Base-by-base conservation (phyloP, 2,113 vertebrate species). In the Leucosticte australis region DNA sequence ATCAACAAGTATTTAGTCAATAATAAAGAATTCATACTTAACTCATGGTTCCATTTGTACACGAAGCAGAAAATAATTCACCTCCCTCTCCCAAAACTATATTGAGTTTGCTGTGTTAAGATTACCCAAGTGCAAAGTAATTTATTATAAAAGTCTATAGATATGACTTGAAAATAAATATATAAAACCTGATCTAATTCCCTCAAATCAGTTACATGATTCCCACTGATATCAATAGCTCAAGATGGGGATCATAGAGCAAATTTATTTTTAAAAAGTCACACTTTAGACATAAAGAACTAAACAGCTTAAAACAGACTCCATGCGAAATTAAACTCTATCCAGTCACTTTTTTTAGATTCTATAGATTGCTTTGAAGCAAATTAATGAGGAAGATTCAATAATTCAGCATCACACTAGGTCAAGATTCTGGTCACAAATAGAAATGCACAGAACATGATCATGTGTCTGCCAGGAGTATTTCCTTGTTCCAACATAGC, bases 401-500 rank as follows among this genome's bases (percentile, higher is more conserved):
- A 86, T 94, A 97, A 97, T 76, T 94, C 80, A 96, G 82, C 57
- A 97, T 80, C 90, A 94, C 35, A 65, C 80, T 83, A 93, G 91
- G 82, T 74, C 73, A 97, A 96, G 67, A 96, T 94, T 95, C 91
- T 85, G 59, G n/a, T 89, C 73, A 92, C 60, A 97, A 94, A 87
- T 11, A 89, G 77, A 95, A 91, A 52, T 24, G 13, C 7, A 9
- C 64, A 95, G 69, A 79, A 74, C 88, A 91, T 14, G 63, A 96
- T 78, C 39, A 17, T 50, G 64, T 71, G 71, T 42, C 73, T 97
- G 84, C 94, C 95, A 95, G 90, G 79, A 97, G 76, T 15, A 87
- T 83, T 93, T 95, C 75, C 89, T 64, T 89, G 56, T 86, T 96
- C 93, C 80, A 94, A 50, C n/a, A 16, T 10, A 52, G 15, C 50